Base-by-base conservation (phyloP, 2,113 vertebrate species). In the Gavialis gangeticus region DNA sequence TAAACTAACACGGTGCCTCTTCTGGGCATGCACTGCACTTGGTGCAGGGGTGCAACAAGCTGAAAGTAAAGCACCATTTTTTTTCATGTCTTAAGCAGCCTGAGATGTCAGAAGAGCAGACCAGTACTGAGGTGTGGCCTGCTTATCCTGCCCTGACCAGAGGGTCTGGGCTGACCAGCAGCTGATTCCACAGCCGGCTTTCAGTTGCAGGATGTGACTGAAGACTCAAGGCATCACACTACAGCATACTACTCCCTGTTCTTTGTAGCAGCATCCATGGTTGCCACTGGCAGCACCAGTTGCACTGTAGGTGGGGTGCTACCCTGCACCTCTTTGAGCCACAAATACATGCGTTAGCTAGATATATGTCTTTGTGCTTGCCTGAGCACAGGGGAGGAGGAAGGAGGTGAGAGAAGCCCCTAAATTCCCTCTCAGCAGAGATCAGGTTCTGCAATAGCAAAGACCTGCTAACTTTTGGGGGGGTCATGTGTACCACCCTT, bases 141-240 rank as follows among this genome's bases (percentile, higher is more conserved):
- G 0, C 64, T 6, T 21, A 88, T 69, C 60, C 57, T 13, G 21
- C 46, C 28, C 71, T 58, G 25, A 4, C 55, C 30, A 15, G n/a
- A 4, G 12, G n/a, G 75, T 18, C 30, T 21, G 30, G 10, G 30
- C 19, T 21, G 30, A 19, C 30, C 67, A 30, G 28, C 19, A 30
- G 57, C 75, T 28, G 19, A 4, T 56, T 58, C 75, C 56, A 22
- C 55, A 58, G 75, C 56, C 19, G 8, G 37, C 25, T 80, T 55
- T 6, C 6, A 64, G 11, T n/a, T 5, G 10, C 18, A 11, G 0
- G 0, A 8, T 16, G n/a, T 91, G 37, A 57, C 57, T 0, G 0
- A 59, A 82, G 81, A 3, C 28, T 28, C 34, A 71, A 71, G 75
- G 34, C 9, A 73, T 19, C 34, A 12, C 34, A 8, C 69, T 13